Evolutionary conservation across 2,113 vertebrate species (phyloP).

Genomic region (Microcebus tavaratra): DNA sequence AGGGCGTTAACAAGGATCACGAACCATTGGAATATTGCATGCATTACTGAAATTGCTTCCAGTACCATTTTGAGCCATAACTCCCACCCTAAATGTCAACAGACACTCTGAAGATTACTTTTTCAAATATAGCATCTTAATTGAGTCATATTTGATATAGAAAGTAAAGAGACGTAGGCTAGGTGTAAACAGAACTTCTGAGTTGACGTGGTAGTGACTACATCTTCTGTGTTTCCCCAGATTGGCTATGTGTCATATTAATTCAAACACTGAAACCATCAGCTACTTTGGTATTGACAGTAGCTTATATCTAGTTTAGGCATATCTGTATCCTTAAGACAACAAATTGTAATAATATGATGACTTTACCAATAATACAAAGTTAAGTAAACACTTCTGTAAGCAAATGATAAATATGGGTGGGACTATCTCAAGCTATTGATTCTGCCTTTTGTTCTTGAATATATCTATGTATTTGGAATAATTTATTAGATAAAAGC

Average conservation of each 20-base stretch:
- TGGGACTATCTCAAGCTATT: background rate
- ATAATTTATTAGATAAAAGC: background rate
- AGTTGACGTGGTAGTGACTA: background rate
- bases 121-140: background rate
- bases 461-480: background rate
- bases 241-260: background rate
- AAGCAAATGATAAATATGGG: background rate
- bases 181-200: background rate
- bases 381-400: background rate
- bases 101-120: background rate
- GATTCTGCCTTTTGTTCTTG: background rate
- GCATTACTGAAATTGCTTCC: background rate
- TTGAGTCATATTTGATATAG: background rate
- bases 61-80: background rate
- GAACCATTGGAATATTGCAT: background rate
- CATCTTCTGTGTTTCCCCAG: background rate
- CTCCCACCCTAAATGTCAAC: constrained; percentile 29
- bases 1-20: background rate
- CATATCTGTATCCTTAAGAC: background rate
- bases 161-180: background rate
- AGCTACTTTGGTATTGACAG: background rate
- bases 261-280: background rate
- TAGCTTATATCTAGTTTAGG: background rate
- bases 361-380: background rate
- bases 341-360: background rate